Evolutionary conservation across 1,140 invertebrate species (phyloP).

Genomic region (Zaprionus ghesquierei): DNA sequence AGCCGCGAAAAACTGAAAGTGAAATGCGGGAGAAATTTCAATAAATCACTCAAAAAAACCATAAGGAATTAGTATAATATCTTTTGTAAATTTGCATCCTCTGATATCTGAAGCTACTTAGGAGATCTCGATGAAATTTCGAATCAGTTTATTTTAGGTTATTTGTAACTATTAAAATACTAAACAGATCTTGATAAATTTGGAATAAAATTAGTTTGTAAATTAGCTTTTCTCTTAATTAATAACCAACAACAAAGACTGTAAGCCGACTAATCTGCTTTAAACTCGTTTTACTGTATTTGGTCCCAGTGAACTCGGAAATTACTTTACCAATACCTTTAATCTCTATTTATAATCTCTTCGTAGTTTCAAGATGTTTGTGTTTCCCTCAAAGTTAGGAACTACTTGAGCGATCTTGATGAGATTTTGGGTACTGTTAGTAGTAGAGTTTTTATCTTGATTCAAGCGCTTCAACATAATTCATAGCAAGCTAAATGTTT

Average conservation of each 20-base stretch:
- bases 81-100: background rate
- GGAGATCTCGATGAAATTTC: background rate
- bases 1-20: constrained; percentile 20
- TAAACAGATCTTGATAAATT: background rate
- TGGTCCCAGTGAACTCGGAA: background rate
- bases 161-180: background rate
- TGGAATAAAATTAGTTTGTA: too few species aligned
- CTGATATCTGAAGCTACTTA: background rate
- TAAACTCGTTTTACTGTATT: background rate
- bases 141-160: background rate
- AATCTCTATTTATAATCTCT: background rate
- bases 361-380: too few species aligned
- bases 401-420: background rate
- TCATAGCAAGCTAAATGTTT: background rate
- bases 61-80: background rate
- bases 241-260: too few species aligned
- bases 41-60: background rate
- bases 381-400: background rate
- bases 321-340: background rate
- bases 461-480: background rate
- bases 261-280: background rate
- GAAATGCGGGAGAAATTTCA: constrained; percentile 1
- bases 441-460: background rate
- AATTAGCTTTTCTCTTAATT: too few species aligned
- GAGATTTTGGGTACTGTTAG: background rate